Base-by-base conservation (phyloP, 2,888 invertebrate species). In the Biston stratarius region DNA sequence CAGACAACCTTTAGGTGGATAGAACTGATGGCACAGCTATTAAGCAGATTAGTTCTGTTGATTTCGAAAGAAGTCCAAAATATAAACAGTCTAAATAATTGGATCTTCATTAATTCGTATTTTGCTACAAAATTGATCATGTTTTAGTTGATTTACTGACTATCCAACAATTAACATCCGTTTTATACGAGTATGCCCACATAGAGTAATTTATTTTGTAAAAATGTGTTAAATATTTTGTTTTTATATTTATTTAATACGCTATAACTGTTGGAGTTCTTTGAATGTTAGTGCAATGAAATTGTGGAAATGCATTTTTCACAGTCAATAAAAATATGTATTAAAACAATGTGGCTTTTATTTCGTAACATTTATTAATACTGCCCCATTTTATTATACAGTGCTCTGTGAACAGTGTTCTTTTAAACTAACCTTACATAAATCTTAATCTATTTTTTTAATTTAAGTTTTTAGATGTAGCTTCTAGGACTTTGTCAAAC, bases 321-420 rank as follows among this genome's bases (percentile, higher is more conserved):
- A 88, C 89, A 83, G 84, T 88, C 82, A 90, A 87, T 89, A 91
- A 91, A 90, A 87, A 86, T 86, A 85, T 85, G 80, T 84, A 86
- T 85, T 84, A 69, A 81, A 77, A 77, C 64, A 69, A 73, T 36
- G 34, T 7, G 44, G 72, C 85, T 85, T 64, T 87, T 77, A 82
- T 84, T 84, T 79, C 47, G 62, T 57, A 72, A 69, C 68, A 72
- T 74, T 74, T 72, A 75, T 69, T 70, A 62, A 64, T 80, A 81
- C 82, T 83, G 79, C 80, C 82, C 81, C 78, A 66, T 70, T 56
- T 57, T 67, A 52, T 44, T 51, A 42, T 60, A 64, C 48, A 58
- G 60, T 69, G 64, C 64, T 38, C 9, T 44, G 63, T 63, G 57
- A 10, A 42, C 8, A 59, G 45, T 64, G 58, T 33, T 36, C 10